phyloP scores from a whole-genome alignment of 2,113 vertebrate species.

The Meriones unguiculatus region DNA sequence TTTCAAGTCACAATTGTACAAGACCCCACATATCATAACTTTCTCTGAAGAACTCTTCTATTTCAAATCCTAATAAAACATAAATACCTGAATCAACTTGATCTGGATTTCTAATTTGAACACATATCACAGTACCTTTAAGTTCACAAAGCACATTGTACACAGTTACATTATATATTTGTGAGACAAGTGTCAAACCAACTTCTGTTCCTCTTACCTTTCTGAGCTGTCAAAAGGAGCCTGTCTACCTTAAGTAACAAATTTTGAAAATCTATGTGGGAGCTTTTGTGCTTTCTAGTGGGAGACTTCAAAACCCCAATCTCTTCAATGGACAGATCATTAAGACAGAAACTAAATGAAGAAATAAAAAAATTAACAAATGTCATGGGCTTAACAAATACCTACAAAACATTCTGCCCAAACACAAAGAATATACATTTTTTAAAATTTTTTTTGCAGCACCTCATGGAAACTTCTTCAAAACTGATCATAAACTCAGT shows the following conservation, averaged over 20 bases:
- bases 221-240: neutral
- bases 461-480: no score
- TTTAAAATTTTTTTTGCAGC: no score
- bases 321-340: no score
- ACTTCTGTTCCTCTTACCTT: neutral
- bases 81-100: conserved; percentile 5
- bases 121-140: neutral
- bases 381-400: no score
- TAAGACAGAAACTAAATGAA: no score
- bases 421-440: no score
- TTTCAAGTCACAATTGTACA: neutral
- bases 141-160: neutral
- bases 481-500: no score
- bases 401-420: no score
- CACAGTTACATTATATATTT: neutral
- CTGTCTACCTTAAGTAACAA: neutral
- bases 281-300: neutral
- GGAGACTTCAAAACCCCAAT: no score
- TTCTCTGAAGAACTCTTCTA: neutral
- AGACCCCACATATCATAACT: neutral
- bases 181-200: neutral
- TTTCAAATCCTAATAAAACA: neutral
- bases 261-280: neutral
- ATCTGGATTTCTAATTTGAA: conserved; percentile 30
- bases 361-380: no score